Conservation (phyloP, 2,888 invertebrate species). For the Limenitis camilla region DNA sequence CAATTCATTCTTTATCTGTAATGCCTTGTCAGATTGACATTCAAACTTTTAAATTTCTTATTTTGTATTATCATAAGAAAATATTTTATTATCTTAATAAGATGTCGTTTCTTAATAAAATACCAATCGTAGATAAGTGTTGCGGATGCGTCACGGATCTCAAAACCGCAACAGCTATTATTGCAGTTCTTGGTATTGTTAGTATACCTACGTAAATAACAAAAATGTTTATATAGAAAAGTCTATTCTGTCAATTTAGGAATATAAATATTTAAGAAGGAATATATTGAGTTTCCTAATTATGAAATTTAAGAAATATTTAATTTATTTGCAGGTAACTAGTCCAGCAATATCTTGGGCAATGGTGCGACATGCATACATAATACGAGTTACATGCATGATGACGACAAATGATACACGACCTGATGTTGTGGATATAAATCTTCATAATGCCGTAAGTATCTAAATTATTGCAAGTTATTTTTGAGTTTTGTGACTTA, state of each 20-base stretch:
- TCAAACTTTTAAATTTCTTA: conserved; percentile 17
- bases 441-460: conserved; percentile 49
- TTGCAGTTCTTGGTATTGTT: conserved; percentile 49
- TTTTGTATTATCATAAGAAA: conserved; percentile 12
- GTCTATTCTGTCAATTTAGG: background rate
- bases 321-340: conserved; percentile 36
- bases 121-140: conserved; percentile 18
- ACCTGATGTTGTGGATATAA: conserved; percentile 45
- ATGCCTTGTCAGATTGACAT: conserved; percentile 20
- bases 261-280: background rate
- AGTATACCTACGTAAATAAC: conserved; percentile 26
- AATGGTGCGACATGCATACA: conserved; percentile 45
- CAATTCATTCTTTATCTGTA: conserved; percentile 8
- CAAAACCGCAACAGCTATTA: conserved; percentile 46
- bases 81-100: conserved; percentile 14
- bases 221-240: background rate
- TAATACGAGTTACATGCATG: conserved; percentile 43
- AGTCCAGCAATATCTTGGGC: conserved; percentile 50
- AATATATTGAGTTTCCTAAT: background rate
- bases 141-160: conserved; percentile 42
- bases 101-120: conserved; percentile 22
- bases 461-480: background rate
- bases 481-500: no score
- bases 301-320: no score
- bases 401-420: conserved; percentile 30